Evolutionary conservation across 53 echinoderm and acorn worm species (phyloP).

Genomic region (Paelopatides confundens): DNA sequence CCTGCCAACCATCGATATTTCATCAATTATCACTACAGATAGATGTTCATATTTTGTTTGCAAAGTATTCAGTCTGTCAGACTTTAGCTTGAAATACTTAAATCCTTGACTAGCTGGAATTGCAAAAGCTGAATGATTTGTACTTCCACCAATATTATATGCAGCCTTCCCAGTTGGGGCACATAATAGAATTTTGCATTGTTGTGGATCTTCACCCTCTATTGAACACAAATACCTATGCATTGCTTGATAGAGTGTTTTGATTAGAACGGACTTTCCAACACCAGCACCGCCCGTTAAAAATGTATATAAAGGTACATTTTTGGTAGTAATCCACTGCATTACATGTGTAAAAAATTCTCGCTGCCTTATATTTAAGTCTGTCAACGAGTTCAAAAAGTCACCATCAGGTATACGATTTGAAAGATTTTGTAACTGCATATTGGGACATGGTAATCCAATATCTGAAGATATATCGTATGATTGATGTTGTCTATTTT

Average conservation of each 20-base stretch:
- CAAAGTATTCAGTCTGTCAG: conserved; percentile 50
- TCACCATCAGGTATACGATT: no score
- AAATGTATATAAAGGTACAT: conserved; percentile 48
- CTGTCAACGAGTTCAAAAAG: no score
- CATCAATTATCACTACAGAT: conserved; percentile 54
- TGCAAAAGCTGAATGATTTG: neutral
- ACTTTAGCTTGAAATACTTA: conserved; percentile 42
- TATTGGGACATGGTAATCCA: neutral
- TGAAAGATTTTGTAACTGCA: no score
- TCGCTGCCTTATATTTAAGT: conserved; percentile 55
- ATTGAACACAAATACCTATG: no score
- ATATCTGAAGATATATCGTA: conserved; percentile 27
- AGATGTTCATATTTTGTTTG: conserved; percentile 23
- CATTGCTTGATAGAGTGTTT: neutral
- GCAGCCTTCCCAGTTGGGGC: neutral
- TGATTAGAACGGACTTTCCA: conserved; percentile 58
- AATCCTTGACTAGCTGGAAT: conserved; percentile 35
- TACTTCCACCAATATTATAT: neutral
- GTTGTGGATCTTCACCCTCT: neutral
- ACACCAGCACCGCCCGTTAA: conserved; percentile 70
- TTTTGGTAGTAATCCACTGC: conserved; percentile 43
- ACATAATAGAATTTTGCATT: neutral
- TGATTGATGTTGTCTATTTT: neutral
- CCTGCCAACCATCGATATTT: conserved; percentile 58
- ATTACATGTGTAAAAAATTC: conserved; percentile 67